Conservation (phyloP, 64 coral and sea anemone genomes). For the Dendrophyllia cribrosa region DNA sequence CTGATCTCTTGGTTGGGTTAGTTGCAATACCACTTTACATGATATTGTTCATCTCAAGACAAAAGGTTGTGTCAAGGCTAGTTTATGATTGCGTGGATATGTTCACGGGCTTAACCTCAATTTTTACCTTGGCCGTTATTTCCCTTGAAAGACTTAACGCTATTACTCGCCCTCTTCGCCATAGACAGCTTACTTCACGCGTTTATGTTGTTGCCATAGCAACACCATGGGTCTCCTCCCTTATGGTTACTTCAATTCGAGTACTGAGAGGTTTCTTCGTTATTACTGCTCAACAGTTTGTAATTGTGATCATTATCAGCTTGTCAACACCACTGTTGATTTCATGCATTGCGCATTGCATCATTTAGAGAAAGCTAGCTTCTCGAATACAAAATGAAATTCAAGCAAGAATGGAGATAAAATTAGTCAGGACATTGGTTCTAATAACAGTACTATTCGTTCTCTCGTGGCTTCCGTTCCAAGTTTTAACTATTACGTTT, state of each 20-base stretch:
- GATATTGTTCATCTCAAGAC: no score
- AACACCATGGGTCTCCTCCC: conserved; percentile 40
- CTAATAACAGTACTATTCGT: conserved; percentile 23
- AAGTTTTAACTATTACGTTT: background rate
- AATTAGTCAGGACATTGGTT: background rate
- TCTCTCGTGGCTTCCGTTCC: conserved; percentile 56
- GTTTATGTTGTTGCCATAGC: conserved; percentile 17
- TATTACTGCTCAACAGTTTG: conserved; percentile 2
- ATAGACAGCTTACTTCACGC: background rate
- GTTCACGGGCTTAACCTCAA: background rate
- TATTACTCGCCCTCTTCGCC: conserved; percentile 1
- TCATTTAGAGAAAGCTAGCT: conserved; percentile 45
- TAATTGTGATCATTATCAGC: background rate
- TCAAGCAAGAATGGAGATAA: background rate
- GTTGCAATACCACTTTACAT: conserved; percentile 2
- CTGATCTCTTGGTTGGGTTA: conserved; percentile 24
- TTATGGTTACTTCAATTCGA: conserved; percentile 10
- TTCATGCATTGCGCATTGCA: conserved; percentile 20
- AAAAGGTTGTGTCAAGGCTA: background rate
- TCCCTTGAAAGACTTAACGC: conserved; percentile 52
- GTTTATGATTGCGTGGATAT: background rate
- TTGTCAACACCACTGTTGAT: conserved; percentile 26
- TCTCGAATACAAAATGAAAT: conserved; percentile 4
- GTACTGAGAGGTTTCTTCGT: background rate
- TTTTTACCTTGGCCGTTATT: conserved; percentile 36